A percentile compares a stretch with the other conserved stretches of the same genome.
phyloP scores from a whole-genome alignment of 2,797 vertebrate genomes.

The Tapera naevia region DNA sequence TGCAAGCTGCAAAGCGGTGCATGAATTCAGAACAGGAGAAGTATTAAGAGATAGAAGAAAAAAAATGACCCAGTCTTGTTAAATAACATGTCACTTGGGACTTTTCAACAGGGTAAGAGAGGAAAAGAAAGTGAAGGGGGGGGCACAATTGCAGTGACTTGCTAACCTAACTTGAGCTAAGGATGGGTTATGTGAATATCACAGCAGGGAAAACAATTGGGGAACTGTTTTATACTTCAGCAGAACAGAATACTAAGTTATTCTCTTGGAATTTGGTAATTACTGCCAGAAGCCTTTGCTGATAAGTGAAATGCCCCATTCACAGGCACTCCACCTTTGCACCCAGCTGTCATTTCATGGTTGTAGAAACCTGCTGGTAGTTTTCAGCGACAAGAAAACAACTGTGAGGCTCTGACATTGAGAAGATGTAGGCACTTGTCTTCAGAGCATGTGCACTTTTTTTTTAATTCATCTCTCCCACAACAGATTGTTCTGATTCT shows the following conservation, averaged over 20 bases:
- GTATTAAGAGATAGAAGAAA: background rate
- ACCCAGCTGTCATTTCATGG: background rate
- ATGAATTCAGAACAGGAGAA: background rate
- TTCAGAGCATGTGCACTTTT: background rate
- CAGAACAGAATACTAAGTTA: background rate
- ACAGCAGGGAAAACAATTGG: background rate
- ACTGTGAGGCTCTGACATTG: background rate
- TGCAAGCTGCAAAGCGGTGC: background rate
- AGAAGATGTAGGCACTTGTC: background rate
- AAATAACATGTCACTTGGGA: background rate
- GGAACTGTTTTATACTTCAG: background rate
- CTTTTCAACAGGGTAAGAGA: background rate
- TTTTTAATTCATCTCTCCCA: background rate
- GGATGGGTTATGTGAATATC: background rate
- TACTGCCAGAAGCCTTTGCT: conserved; percentile 9
- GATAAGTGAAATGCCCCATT: background rate
- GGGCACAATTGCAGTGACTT: background rate
- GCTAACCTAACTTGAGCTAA: background rate
- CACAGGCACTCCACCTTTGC: conserved; percentile 1
- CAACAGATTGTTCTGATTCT: background rate
- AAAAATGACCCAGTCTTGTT: background rate
- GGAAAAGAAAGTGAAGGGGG: background rate
- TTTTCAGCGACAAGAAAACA: background rate
- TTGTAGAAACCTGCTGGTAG: background rate
- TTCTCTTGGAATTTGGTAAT: background rate